Evolutionary conservation across 35 echinoderm and acorn worm species (phyloP).

Genomic region (Apostichopus californicus): DNA sequence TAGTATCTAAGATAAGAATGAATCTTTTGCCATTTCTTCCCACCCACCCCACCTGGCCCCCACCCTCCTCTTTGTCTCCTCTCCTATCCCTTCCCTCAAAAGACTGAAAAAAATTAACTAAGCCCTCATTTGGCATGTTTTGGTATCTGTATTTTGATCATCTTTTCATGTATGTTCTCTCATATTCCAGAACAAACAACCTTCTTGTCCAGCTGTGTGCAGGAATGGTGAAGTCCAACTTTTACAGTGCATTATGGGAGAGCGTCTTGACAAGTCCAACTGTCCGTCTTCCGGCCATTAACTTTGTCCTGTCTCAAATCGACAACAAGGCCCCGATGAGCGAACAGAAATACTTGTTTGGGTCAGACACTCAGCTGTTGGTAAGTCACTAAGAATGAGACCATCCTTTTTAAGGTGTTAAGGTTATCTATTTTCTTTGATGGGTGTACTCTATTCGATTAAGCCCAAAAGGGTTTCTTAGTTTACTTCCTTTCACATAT

Average conservation of each 20-base stretch:
- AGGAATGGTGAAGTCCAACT: conserved; percentile 89
- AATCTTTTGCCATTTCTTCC: no score
- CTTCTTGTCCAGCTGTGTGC: conserved; percentile 92
- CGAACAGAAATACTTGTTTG: conserved; percentile 82
- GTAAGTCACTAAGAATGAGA: conserved; percentile 45
- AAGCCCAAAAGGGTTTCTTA: no score
- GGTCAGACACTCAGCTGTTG: conserved; percentile 64
- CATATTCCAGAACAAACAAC: conserved; percentile 66
- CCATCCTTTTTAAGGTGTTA: no score
- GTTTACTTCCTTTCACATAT: no score
- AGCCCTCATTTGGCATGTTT: background rate
- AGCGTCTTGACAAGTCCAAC: conserved; percentile 87
- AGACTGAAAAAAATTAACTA: no score
- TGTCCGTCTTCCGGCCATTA: conserved; percentile 83
- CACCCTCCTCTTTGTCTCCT: no score
- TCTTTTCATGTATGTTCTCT: conserved; percentile 5
- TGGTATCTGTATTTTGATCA: background rate
- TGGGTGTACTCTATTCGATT: no score
- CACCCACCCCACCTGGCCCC: no score
- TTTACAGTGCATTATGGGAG: conserved; percentile 97
- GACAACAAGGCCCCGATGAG: conserved; percentile 74
- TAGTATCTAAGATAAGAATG: no score
- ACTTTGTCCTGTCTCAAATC: conserved; percentile 88
- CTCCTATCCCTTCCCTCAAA: no score
- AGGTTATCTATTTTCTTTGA: no score